phyloP scores from a whole-genome alignment of 1,140 invertebrate genomes.

The Heliconius melpomene region DNA sequence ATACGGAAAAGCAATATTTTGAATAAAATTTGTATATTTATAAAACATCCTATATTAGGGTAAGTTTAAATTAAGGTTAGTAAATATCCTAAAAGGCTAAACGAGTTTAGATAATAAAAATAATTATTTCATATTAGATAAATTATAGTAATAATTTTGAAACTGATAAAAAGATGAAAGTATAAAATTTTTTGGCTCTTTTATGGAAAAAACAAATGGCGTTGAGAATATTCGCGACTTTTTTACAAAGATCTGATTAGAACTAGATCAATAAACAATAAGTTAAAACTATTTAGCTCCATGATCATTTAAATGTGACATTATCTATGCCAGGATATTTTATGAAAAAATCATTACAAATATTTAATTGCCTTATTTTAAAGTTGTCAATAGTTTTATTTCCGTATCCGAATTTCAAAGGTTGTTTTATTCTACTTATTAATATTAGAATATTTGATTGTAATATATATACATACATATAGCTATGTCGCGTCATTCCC shows the following conservation, averaged over 20 bases:
- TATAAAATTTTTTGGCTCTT: not conserved
- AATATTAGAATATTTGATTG: not conserved
- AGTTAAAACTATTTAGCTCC: no score
- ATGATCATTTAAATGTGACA: no score
- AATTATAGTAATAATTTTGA: not conserved
- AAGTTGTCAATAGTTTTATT: not conserved
- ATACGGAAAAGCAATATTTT: slow-evolving; percentile 25
- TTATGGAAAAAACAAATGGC: not conserved
- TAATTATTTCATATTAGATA: not conserved
- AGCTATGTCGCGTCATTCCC: slow-evolving; percentile 72
- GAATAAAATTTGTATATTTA: slow-evolving; percentile 11
- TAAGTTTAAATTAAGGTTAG: slow-evolving; percentile 29
- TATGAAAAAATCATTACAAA: not conserved
- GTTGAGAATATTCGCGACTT: not conserved
- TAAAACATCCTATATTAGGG: slow-evolving; percentile 21
- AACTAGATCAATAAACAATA: no score
- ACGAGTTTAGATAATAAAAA: not conserved
- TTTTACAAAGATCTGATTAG: not conserved
- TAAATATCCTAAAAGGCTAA: slow-evolving; percentile 19
- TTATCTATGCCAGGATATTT: not conserved
- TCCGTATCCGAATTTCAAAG: slow-evolving; percentile 2
- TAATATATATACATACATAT: not conserved
- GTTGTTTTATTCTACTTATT: not conserved
- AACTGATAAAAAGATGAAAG: not conserved
- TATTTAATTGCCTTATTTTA: not conserved